Percentiles rank a stretch among this genome's conserved stretches.
Evolutionary conservation across 2,113 vertebrate genomes (phyloP).

Genomic region (Globicephala melas): DNA sequence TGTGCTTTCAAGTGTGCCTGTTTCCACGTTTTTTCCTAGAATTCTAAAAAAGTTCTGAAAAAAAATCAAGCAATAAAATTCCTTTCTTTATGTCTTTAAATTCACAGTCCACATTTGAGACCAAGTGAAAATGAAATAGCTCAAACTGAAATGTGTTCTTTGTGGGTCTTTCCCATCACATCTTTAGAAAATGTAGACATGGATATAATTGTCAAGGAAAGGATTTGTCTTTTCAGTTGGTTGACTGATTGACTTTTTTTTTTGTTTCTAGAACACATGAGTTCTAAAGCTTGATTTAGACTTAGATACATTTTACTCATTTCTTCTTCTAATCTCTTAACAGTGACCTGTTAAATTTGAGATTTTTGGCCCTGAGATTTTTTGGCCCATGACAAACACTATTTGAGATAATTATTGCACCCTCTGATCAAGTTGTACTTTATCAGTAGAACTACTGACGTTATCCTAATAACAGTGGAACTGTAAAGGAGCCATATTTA

Average conservation of each 20-base stretch:
- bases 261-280: not conserved
- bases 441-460: not conserved
- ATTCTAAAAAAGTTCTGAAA: not conserved
- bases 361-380: not conserved
- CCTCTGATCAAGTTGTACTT: not conserved
- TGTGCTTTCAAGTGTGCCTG: not conserved
- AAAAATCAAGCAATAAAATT: not conserved
- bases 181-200: not conserved
- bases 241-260: not conserved
- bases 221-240: not conserved
- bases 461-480: not conserved
- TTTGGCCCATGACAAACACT: not conserved
- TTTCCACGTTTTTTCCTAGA: not conserved
- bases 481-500: not conserved
- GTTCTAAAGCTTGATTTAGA: not conserved
- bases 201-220: not conserved
- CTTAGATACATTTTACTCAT: not conserved
- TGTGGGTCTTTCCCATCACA: not conserved
- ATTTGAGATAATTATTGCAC: not conserved
- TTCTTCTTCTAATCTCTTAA: not conserved
- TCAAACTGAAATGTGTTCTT: not conserved
- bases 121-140: not conserved
- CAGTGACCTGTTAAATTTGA: not conserved
- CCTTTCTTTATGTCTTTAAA: not conserved
- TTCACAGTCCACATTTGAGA: not conserved